phyloP scores from a whole-genome alignment of 1,140 invertebrate species.

The Cyrtorhinus lividipennis region DNA sequence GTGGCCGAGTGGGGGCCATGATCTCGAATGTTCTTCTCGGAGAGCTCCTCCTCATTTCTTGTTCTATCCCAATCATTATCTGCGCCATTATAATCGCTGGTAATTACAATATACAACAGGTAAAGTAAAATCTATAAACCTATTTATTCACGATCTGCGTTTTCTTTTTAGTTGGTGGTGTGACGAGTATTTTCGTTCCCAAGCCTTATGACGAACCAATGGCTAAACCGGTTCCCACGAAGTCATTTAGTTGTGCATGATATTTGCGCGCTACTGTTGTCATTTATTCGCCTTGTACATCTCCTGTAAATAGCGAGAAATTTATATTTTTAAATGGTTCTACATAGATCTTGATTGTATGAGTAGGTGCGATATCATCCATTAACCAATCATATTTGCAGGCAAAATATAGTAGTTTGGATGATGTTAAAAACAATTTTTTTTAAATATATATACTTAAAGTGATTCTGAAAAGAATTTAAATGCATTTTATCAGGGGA shows the following conservation, averaged over 20 bases:
- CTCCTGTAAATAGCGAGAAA: not conserved
- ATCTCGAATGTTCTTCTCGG: conserved; percentile 39
- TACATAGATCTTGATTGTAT: too few relatives aligned
- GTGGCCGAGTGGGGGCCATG: conserved; percentile 38
- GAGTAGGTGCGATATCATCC: too few relatives aligned
- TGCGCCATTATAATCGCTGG: not conserved
- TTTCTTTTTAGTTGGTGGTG: not conserved
- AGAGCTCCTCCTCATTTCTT: conserved; percentile 35
- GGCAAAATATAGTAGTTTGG: not conserved
- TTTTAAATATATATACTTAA: not conserved
- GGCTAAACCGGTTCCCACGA: not conserved
- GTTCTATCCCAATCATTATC: conserved; percentile 35
- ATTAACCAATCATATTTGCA: too few relatives aligned
- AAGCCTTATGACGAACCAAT: not conserved
- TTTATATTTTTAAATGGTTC: too few relatives aligned
- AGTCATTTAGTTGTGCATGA: not conserved
- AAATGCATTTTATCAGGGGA: not conserved
- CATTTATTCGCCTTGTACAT: not conserved
- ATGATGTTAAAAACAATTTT: too few relatives aligned
- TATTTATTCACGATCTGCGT: not conserved
- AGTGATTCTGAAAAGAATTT: not conserved
- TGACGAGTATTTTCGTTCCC: not conserved
- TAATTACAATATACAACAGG: not conserved
- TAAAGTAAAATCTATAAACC: not conserved
- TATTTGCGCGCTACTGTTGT: not conserved